A percentile compares a stretch with the other conserved stretches of the same genome.
phyloP scores from a whole-genome alignment of 2,888 invertebrate genomes.

The Chouioia cunea region DNA sequence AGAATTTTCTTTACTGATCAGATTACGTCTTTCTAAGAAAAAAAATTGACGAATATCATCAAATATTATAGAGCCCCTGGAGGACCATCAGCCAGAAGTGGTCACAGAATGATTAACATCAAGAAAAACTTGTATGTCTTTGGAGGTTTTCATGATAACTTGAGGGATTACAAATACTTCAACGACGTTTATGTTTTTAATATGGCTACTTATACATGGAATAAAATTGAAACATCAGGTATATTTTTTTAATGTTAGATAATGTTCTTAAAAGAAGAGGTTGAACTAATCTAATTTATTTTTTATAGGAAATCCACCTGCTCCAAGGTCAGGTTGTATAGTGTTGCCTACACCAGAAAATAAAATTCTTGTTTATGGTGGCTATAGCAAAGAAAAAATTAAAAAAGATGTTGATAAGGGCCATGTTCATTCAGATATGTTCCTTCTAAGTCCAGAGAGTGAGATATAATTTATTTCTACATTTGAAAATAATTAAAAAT shows the following conservation, averaged over 20 bases:
- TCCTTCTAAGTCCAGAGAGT: conserved; percentile 75
- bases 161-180: conserved; percentile 87
- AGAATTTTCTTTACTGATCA: conserved; percentile 11
- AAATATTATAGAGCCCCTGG: conserved; percentile 70
- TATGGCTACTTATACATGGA: conserved; percentile 84
- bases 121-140: conserved; percentile 87
- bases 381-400: conserved; percentile 80
- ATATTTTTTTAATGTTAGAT: conserved; percentile 23
- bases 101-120: conserved; percentile 87
- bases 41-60: neutral
- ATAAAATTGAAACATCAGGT: conserved; percentile 73
- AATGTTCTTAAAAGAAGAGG: conserved; percentile 24
- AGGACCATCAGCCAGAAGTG: conserved; percentile 87
- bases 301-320: conserved; percentile 75
- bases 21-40: neutral
- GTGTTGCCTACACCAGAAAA: conserved; percentile 77
- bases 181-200: conserved; percentile 89
- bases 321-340: conserved; percentile 85
- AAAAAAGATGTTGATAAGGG: conserved; percentile 84
- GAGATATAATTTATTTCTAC: conserved; percentile 59
- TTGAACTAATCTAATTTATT: conserved; percentile 13
- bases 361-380: conserved; percentile 80
- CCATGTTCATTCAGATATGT: conserved; percentile 79
- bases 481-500: conserved; percentile 13
- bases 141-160: conserved; percentile 93